Conservation (phyloP, 2,113 vertebrate genomes). For the Corythornis madagascariensis region DNA sequence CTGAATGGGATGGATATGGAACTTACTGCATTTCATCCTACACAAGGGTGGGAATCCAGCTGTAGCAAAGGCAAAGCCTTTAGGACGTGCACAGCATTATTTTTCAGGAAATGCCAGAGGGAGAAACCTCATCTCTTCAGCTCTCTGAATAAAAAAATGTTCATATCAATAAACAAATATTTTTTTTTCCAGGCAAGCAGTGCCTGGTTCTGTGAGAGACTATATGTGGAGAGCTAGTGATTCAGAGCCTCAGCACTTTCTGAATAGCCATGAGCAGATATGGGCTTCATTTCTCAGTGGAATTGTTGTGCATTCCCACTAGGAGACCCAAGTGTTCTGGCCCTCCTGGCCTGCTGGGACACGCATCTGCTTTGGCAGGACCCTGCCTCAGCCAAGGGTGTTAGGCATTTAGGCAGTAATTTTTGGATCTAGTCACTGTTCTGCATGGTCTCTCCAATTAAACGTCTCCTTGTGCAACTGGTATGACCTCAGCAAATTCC, state of each 20-base stretch:
- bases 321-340: not conserved
- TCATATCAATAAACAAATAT: not conserved
- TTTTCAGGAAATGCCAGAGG: slow-evolving; percentile 1
- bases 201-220: not conserved
- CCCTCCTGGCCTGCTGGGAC: not conserved
- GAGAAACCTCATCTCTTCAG: not conserved
- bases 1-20: not conserved
- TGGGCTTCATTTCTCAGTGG: not conserved
- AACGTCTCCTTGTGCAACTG: not conserved
- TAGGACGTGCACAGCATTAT: not conserved
- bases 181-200: not conserved
- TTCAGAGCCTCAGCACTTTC: not conserved
- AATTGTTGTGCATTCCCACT: not conserved
- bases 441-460: not conserved
- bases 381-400: not conserved
- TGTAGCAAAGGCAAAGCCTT: not conserved
- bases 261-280: not conserved
- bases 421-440: not conserved
- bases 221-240: not conserved
- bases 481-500: not conserved
- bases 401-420: not conserved
- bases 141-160: not conserved
- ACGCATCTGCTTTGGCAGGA: not conserved
- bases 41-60: not conserved
- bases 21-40: not conserved